A percentile compares a stretch with the other conserved stretches of the same genome.
Conservation (phyloP, 2,797 vertebrate genomes). For the Eurystomus glaucurus region DNA sequence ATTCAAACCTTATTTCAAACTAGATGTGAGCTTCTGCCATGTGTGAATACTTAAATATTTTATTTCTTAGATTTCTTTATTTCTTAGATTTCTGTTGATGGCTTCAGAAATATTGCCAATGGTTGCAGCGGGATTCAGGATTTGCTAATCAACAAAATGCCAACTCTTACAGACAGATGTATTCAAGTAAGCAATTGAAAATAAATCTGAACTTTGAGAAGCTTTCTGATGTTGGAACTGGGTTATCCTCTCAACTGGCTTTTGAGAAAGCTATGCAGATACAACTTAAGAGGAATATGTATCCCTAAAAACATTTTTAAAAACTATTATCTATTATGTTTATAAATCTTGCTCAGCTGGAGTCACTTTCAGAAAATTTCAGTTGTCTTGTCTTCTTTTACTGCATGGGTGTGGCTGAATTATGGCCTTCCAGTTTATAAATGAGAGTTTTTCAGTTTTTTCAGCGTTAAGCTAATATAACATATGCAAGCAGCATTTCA, state of each 20-base stretch:
- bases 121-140: conserved; percentile 85
- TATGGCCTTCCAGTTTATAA: background rate
- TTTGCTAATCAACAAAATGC: conserved; percentile 87
- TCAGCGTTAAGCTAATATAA: background rate
- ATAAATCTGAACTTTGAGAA: background rate
- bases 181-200: conserved; percentile 81
- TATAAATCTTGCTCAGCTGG: background rate
- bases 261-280: background rate
- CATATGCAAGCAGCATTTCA: background rate
- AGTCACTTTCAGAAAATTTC: background rate
- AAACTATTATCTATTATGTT: background rate
- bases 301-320: background rate
- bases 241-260: background rate
- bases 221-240: background rate
- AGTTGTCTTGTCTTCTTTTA: background rate
- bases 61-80: background rate
- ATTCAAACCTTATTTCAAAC: background rate
- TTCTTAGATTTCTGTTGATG: conserved; percentile 86
- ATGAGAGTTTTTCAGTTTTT: background rate
- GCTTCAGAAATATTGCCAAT: conserved; percentile 84
- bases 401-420: background rate
- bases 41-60: background rate
- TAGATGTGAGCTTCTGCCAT: background rate
- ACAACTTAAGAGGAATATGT: background rate
- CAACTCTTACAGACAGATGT: conserved; percentile 86